phyloP scores from a whole-genome alignment of 2,888 invertebrate species.

The Calephelis perditalis region DNA sequence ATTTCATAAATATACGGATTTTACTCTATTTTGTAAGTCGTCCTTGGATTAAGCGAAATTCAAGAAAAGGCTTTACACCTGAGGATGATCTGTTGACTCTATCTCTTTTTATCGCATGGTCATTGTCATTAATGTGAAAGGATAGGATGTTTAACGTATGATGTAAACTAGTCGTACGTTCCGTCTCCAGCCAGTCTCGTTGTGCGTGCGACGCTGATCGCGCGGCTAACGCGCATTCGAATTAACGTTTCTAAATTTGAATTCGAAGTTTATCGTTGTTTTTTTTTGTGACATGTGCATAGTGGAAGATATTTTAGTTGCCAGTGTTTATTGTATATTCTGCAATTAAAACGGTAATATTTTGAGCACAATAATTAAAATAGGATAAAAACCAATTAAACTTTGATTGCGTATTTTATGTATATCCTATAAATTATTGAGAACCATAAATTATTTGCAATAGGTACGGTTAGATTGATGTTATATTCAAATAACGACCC shows the following conservation, averaged over 20 bases:
- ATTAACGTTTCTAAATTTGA: slow-evolving; percentile 49
- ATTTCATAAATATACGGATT: slow-evolving; percentile 44
- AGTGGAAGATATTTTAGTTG: slow-evolving; percentile 42
- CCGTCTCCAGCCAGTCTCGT: slow-evolving; percentile 71
- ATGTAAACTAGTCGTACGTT: slow-evolving; percentile 39
- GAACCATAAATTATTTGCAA: background rate
- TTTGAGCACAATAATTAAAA: slow-evolving; percentile 10
- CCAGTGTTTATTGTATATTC: slow-evolving; percentile 17
- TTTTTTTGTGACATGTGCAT: slow-evolving; percentile 35
- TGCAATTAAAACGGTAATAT: slow-evolving; percentile 2
- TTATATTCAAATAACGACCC: slow-evolving; percentile 8
- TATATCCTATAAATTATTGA: background rate
- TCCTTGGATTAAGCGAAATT: slow-evolving; percentile 56
- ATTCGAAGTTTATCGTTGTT: slow-evolving; percentile 61
- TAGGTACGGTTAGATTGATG: slow-evolving; percentile 5
- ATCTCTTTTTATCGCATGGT: slow-evolving; percentile 40
- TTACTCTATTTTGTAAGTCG: slow-evolving; percentile 53
- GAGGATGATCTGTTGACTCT: slow-evolving; percentile 36
- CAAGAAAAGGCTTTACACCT: slow-evolving; percentile 55
- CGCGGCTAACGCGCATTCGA: slow-evolving; percentile 41
- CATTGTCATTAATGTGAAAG: slow-evolving; percentile 41
- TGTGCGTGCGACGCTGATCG: slow-evolving; percentile 63
- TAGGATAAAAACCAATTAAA: background rate
- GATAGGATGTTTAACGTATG: slow-evolving; percentile 48
- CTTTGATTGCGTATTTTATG: slow-evolving; percentile 4